Percentiles rank a stretch among this genome's conserved stretches.
These are phyloP conservation scores for Digitonthophagus gazella DNA, from an alignment of 2,888 invertebrate genomes.

Conservation along the genomic window DNA sequence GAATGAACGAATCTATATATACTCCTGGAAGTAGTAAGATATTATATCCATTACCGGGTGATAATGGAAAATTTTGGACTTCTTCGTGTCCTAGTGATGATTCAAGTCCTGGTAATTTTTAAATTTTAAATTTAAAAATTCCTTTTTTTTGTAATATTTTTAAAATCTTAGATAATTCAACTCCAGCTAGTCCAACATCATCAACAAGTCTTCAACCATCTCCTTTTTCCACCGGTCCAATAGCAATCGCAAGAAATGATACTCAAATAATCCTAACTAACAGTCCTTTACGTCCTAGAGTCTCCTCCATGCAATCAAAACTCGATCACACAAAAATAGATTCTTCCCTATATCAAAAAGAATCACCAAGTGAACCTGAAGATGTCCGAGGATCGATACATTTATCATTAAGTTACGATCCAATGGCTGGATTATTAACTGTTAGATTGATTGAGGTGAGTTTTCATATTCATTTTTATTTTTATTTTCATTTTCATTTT, in stretches of 20 bases:
- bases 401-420: constrained; percentile 61
- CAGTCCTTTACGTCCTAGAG: constrained; percentile 51
- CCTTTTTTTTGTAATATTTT: neutral
- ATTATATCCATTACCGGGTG: constrained; percentile 44
- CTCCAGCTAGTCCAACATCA: constrained; percentile 52
- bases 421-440: constrained; percentile 61
- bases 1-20: constrained; percentile 48
- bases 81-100: constrained; percentile 32
- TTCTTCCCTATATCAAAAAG: constrained; percentile 56
- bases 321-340: constrained; percentile 64
- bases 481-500: neutral
- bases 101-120: constrained; percentile 21
- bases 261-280: constrained; percentile 56
- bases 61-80: constrained; percentile 54
- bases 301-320: constrained; percentile 63
- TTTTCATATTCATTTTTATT: neutral
- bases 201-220: constrained; percentile 51
- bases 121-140: too few species aligned
- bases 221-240: constrained; percentile 44
- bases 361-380: constrained; percentile 41
- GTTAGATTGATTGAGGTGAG: constrained; percentile 63
- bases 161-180: constrained; percentile 43
- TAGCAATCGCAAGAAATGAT: constrained; percentile 52
- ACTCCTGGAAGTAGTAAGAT: constrained; percentile 51
- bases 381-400: constrained; percentile 63